Percentiles rank a stretch among this genome's conserved stretches.
Evolutionary conservation across 2,888 invertebrate genomes (phyloP).

Genomic region (Uloborus plumipes): DNA sequence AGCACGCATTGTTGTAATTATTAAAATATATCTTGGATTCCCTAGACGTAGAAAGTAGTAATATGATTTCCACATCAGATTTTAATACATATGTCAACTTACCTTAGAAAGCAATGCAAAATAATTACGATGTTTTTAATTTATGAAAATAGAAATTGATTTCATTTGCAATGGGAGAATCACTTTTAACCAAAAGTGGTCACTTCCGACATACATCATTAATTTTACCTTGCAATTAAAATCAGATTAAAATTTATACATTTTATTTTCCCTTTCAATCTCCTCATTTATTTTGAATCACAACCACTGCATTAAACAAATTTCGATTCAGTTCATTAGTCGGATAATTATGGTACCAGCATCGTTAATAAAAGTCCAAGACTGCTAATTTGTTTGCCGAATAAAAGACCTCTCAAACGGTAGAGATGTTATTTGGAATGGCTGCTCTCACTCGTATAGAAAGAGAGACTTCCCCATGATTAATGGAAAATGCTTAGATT

Average conservation of each 20-base stretch:
- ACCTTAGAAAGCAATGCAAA: too few relatives aligned
- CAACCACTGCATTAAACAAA: slow-evolving; percentile 4
- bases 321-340: slow-evolving; percentile 15
- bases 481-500: slow-evolving; percentile 2
- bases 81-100: too few relatives aligned
- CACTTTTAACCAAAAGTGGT: too few relatives aligned
- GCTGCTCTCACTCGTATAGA: too few relatives aligned
- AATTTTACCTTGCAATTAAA: too few relatives aligned
- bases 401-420: slow-evolving; percentile 7
- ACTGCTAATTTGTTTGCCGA: slow-evolving; percentile 15
- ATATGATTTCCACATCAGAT: too few relatives aligned
- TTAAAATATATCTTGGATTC: too few relatives aligned
- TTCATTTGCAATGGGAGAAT: not conserved
- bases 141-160: not conserved
- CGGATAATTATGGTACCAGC: slow-evolving; percentile 15
- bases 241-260: too few relatives aligned
- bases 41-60: too few relatives aligned
- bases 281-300: slow-evolving; percentile 3
- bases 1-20: too few relatives aligned
- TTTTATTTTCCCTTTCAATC: not conserved
- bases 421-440: not conserved
- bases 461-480: slow-evolving; percentile 3
- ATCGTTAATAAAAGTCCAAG: slow-evolving; percentile 20
- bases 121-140: too few relatives aligned
- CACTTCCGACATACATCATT: too few relatives aligned